Base-by-base conservation (phyloP, 2,888 invertebrate species). In the Xylophagus ater region DNA sequence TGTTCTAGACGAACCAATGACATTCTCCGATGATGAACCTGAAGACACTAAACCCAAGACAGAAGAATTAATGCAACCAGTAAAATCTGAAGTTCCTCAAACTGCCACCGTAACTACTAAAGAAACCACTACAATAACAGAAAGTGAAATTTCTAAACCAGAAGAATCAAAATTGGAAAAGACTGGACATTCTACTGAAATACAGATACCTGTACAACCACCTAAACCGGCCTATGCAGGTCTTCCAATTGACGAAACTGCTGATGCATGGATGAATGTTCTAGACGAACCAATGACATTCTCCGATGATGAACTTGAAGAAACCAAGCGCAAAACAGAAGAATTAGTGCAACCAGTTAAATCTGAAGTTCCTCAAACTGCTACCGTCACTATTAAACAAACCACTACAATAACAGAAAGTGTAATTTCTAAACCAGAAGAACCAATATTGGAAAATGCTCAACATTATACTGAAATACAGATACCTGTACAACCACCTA, bases 271-370 rank as follows among this genome's bases (percentile, higher is more conserved):
- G 53, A 52, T 62, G 51, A 44, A 15, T 12, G 34, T 23, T 23
- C n/a, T 34, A 17, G 57, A 63, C 38, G 58, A 62, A 42, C 54
- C 56, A 24, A 53, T 57, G 42, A 44, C 48, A 9, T 51, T 61
- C 40, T 53, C 56, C 6, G 57, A 55, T 15, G 56, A 58, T 13
- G 55, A 55, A 37, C 47, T 40, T 25, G 34, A 23, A 15, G 21
- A 35, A n/a, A n/a, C n/a, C n/a, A n/a, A n/a, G n/a, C n/a, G n/a
- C n/a, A n/a, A n/a, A n/a, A n/a, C n/a, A n/a, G n/a, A n/a, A n/a
- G n/a, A n/a, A n/a, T n/a, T n/a, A n/a, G n/a, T n/a, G n/a, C n/a
- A n/a, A n/a, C n/a, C n/a, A n/a, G n/a, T n/a, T n/a, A n/a, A n/a
- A n/a, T n/a, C n/a, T n/a, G n/a, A 30, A 28, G 5, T 4, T 17